Conservation (phyloP, 2,888 invertebrate species). For the Agrochola lota region DNA sequence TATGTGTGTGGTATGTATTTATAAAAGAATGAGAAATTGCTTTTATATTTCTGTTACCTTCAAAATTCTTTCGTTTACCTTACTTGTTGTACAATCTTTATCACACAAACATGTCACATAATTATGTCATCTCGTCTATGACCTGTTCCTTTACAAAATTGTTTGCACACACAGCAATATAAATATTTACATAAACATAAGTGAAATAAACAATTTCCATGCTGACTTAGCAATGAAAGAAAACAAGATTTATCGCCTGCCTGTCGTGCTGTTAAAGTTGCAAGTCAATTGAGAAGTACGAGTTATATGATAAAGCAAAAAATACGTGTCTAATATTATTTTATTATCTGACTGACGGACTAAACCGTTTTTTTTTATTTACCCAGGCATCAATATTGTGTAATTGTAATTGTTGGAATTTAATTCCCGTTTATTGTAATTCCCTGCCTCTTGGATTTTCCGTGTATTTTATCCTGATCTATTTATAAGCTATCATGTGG, state of each 20-base stretch:
- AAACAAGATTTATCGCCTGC: slow-evolving; percentile 57
- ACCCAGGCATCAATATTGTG: too few relatives aligned
- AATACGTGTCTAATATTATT: too few relatives aligned
- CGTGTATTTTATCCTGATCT: slow-evolving; percentile 9
- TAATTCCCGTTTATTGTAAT: slow-evolving; percentile 31
- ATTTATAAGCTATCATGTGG: background rate
- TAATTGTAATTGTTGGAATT: slow-evolving; percentile 1
- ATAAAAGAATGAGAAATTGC: background rate
- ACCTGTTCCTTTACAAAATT: slow-evolving; percentile 22
- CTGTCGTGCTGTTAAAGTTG: slow-evolving; percentile 28
- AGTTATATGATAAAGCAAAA: slow-evolving; percentile 7
- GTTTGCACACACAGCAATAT: slow-evolving; percentile 37
- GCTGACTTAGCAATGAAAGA: slow-evolving; percentile 44
- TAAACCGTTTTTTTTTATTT: too few relatives aligned
- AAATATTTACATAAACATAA: slow-evolving; percentile 45
- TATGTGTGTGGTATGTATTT: background rate
- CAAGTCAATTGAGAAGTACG: slow-evolving; percentile 46
- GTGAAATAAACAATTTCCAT: slow-evolving; percentile 47
- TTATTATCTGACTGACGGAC: too few relatives aligned
- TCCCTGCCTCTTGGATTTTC: background rate
- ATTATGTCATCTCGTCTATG: slow-evolving; percentile 1
- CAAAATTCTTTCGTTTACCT: background rate
- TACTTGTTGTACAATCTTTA: background rate
- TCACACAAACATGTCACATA: slow-evolving; percentile 7
- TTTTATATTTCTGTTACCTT: background rate